Conservation (phyloP, 2,888 invertebrate species). For the Pristionchus arcanus region DNA sequence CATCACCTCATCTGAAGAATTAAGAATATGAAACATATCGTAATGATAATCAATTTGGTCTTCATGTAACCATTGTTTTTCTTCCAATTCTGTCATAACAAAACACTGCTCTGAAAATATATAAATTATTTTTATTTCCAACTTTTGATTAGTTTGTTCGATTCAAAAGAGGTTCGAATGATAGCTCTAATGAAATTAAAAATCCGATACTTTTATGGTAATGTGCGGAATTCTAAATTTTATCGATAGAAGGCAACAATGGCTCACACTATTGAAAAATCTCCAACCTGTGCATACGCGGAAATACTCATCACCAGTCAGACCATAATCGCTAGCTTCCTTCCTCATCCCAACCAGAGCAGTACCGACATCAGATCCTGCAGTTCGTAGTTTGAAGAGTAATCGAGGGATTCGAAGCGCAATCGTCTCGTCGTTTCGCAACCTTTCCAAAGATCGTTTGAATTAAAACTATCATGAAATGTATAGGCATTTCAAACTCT, state of each 20-base stretch:
- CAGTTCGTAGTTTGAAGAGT: no score
- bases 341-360: background rate
- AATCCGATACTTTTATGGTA: background rate
- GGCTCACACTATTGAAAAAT: background rate
- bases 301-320: background rate
- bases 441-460: no score
- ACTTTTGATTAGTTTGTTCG: background rate
- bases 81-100: background rate
- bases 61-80: background rate
- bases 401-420: no score
- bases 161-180: background rate
- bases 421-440: no score
- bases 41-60: background rate
- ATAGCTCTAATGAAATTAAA: background rate
- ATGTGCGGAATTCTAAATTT: background rate
- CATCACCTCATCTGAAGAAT: background rate
- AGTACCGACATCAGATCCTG: background rate
- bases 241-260: background rate
- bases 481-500: no score
- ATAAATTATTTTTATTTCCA: background rate
- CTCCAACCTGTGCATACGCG: background rate
- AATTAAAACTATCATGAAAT: no score
- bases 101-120: background rate
- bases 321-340: background rate
- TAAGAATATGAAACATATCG: background rate